Conservation (phyloP, 2,797 vertebrate species). For the Anniella stebbinsi region DNA sequence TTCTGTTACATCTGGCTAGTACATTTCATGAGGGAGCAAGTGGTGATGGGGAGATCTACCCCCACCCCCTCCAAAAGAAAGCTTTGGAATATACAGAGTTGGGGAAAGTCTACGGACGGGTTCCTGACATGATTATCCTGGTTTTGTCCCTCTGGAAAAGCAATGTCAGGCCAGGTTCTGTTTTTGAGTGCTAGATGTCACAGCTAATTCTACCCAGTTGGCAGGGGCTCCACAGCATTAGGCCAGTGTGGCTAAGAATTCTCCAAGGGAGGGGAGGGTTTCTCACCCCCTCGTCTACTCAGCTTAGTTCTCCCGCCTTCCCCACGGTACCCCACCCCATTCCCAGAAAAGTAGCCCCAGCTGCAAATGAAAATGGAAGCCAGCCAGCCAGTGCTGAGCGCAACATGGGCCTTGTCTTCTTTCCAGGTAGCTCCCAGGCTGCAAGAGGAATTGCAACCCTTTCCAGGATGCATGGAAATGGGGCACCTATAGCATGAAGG, state of each 20-base stretch:
- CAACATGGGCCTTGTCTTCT: neutral
- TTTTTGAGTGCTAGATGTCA: constrained; percentile 7
- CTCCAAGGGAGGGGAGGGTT: neutral
- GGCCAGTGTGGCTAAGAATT: neutral
- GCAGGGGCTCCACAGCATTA: constrained; percentile 4
- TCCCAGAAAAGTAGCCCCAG: neutral
- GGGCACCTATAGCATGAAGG: neutral
- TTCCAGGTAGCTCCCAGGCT: neutral
- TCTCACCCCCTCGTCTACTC: neutral
- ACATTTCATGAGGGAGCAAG: neutral
- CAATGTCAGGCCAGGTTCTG: constrained; percentile 40
- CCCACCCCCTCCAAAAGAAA: neutral
- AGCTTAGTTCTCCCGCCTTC: neutral
- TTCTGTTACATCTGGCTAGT: neutral
- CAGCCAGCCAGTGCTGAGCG: too few species aligned
- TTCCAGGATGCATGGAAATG: neutral
- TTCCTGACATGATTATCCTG: neutral
- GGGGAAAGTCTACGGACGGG: neutral
- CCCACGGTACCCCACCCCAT: neutral
- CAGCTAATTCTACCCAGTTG: neutral
- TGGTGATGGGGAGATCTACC: neutral
- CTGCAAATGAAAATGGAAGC: neutral
- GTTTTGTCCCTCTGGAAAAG: neutral
- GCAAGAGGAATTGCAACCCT: neutral
- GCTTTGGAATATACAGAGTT: neutral